Base-by-base conservation (phyloP, 2,113 vertebrate species). In the Limanda limanda region DNA sequence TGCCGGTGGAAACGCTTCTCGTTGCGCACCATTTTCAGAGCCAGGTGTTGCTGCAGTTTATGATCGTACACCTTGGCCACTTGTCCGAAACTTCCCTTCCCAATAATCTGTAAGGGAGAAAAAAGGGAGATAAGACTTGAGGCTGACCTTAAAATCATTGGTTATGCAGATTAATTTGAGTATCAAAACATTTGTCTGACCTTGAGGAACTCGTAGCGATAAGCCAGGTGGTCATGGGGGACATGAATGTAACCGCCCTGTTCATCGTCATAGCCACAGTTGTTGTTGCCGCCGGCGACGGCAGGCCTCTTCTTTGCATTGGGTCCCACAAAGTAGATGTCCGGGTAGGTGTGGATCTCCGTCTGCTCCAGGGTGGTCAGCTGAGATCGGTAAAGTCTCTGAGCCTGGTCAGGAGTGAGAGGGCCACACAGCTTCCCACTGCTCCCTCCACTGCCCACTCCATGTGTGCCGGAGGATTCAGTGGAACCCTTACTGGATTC, bases 21-120 rank as follows among this genome's bases (percentile, higher is more conserved):
- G 0, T 99, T 99, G 57, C 98, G 97, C 54, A 99, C 98, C 95
- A 99, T 97, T 89, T 99, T 99, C 17, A 99, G 91, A 64, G 98
- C 98, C 70, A 99, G 93, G 60, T 98, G 98, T 60, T 98, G 97
- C 76, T 97, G 96, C 37, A 96, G 92, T 83, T 98, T 99, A 89
- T 99, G 98, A 82, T 99, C 98, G 0, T 98, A 99, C 15, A 98
- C 97, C 83, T 98, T 98, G 2, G 98, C 97, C 37, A 99, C 98
- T 79, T 99, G 97, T 11, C 98, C 98, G 55, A 99, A 99, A 82
- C 98, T 99, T 27, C 98, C 98, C 86, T 99, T 99, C 71, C 98
- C 98, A 0, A 99, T 99, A 60, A 99, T 95, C 92, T 99, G 95
- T 71, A 96, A 91, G 37, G 10, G 21, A 21, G 2, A 15, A 58